Percentiles rank a stretch among this genome's conserved stretches.
These are phyloP conservation scores for Dolomedes plantarius DNA, from an alignment of 2,888 invertebrate genomes.

Conservation along the genomic window DNA sequence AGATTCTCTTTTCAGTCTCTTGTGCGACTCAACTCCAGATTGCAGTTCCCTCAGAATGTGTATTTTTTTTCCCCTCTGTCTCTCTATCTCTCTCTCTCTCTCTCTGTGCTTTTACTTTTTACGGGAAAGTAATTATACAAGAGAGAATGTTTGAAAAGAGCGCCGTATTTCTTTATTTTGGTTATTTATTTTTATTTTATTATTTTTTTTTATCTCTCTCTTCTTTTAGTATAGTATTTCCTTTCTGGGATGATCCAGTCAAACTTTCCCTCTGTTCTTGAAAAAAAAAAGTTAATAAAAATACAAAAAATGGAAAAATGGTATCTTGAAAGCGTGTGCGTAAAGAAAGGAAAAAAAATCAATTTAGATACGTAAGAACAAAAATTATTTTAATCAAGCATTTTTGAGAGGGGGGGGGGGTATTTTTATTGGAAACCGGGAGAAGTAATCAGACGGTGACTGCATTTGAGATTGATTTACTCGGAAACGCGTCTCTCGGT, in stretches of 20 bases:
- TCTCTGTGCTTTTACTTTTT: slow-evolving; percentile 21
- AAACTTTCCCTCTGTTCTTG: not conserved
- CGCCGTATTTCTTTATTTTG: not conserved
- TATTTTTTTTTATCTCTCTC: no score
- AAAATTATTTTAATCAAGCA: slow-evolving; percentile 55
- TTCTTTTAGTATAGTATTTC: not conserved
- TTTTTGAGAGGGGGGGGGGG: not conserved
- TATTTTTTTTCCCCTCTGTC: slow-evolving; percentile 13
- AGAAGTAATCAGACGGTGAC: not conserved
- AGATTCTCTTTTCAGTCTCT: slow-evolving; percentile 29
- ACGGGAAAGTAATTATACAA: slow-evolving; percentile 55
- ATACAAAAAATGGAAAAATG: slow-evolving; percentile 39
- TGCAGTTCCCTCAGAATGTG: not conserved
- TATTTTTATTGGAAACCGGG: not conserved
- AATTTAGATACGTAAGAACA: slow-evolving; percentile 48
- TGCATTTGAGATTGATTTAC: not conserved
- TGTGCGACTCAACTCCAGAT: slow-evolving; percentile 42
- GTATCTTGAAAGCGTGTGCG: slow-evolving; percentile 3
- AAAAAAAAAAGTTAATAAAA: not conserved
- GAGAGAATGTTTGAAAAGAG: slow-evolving; percentile 50
- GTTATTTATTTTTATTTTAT: no score
- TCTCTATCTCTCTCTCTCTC: not conserved
- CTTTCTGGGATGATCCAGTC: not conserved
- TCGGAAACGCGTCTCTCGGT: not conserved
- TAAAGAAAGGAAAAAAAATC: slow-evolving; percentile 32